Evolutionary conservation across 2,797 vertebrate genomes (phyloP), one percentile per base, ranked within the genome.

Genomic region (Psittacula echo): DNA sequence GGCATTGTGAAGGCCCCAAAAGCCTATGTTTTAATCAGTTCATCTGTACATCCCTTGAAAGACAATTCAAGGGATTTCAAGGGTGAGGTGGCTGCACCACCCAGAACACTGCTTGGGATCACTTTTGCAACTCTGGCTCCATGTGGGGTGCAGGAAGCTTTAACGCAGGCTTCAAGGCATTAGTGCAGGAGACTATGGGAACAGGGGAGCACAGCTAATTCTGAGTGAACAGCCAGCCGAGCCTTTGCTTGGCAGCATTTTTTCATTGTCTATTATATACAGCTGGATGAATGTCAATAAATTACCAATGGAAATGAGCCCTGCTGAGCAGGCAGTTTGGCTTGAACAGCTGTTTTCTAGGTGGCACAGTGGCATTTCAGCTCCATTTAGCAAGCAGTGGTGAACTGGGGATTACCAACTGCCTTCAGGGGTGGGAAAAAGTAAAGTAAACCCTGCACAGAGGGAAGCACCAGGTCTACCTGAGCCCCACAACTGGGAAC

Each of bases 191-290:
- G 58, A 60, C 13, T 1, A 24, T 0, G 10, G 61, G 85, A 91
- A 85, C 42, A 60, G 82, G 29, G 23, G 20, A 84, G 73, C 60
- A 42, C 83, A 73, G 87, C 89, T 48, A 89, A 91, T 64, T 85
- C 94, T 4, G n/a, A 64, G 66, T 30, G 84, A 94, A 90, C 80
- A 86, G 72, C 62, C 71, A 50, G 64, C 58, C 2, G 1, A 90
- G 79, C 79, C 87, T 75, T 53, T 5, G 0, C 87, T 78, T 92
- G 95, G 91, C 91, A 85, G 87, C 24, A 0, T 22, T 93, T 74
- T 54, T 73, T 76, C 73, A 75, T 84, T 88, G 89, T 91, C 89
- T 91, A 20, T 88, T 95, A 73, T 62, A 62, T 73, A 37, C 82
- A 78, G 82, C 89, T 91, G 85, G 89, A 90, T 3, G 16, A 89